Conservation (phyloP, 1,140 invertebrate genomes). For the Schlechtendalia chinensis region DNA sequence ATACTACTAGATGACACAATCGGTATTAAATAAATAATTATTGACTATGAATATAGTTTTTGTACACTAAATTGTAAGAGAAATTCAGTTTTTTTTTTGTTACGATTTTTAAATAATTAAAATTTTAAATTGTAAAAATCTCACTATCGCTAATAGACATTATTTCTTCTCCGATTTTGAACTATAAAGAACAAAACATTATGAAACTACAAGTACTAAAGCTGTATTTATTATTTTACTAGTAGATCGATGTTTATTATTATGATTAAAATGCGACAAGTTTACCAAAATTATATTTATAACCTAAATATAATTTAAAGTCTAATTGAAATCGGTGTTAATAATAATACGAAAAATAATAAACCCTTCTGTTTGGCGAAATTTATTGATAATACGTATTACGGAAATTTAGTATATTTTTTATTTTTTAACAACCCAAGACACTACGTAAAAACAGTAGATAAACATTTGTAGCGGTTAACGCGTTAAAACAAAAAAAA, state of each 20-base stretch:
- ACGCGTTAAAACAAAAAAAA: background rate
- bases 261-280: background rate
- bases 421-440: background rate
- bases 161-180: no score
- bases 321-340: background rate
- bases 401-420: background rate
- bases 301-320: background rate
- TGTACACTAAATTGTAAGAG: no score
- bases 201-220: slow-evolving; percentile 26
- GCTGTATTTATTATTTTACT: slow-evolving; percentile 12
- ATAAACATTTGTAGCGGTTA: background rate
- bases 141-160: no score
- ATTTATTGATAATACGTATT: background rate
- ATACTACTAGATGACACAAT: no score
- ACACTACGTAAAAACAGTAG: background rate
- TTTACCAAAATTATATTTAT: background rate
- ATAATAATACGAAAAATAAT: background rate
- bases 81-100: no score
- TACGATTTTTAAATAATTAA: no score
- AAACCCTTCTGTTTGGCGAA: background rate
- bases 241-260: background rate
- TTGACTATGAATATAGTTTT: no score
- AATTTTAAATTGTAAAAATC: no score
- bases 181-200: background rate
- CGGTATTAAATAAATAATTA: no score